These are phyloP conservation scores for Tetragonula carbonaria DNA, from an alignment of 2,888 invertebrate genomes.

Conservation along the genomic window DNA sequence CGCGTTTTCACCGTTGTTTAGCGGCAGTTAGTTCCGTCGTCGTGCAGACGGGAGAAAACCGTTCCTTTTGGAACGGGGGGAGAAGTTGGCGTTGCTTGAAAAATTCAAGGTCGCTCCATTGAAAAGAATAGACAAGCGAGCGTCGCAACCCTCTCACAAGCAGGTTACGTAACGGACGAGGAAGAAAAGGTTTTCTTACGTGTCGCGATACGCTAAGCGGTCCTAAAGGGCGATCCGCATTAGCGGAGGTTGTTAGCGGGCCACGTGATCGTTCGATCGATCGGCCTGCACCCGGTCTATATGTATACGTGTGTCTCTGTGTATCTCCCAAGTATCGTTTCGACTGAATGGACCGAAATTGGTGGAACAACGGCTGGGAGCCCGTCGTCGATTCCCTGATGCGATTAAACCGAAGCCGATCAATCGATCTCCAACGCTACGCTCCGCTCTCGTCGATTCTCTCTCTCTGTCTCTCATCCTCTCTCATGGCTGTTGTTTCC, in stretches of 20 bases:
- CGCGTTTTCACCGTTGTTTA: no score
- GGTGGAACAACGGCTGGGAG: constrained; percentile 28
- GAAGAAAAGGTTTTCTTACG: constrained; percentile 16
- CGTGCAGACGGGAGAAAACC: no score
- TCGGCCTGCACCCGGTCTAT: background rate
- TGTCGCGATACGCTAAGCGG: constrained; percentile 12
- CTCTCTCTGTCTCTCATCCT: background rate
- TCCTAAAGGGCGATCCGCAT: constrained; percentile 23
- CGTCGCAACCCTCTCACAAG: background rate
- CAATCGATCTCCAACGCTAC: constrained; percentile 29
- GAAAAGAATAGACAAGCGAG: background rate
- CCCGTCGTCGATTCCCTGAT: constrained; percentile 26
- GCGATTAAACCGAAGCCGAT: constrained; percentile 42
- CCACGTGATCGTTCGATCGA: constrained; percentile 42
- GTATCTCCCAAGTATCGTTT: background rate
- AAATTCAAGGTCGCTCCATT: constrained; percentile 15
- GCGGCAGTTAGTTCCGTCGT: no score
- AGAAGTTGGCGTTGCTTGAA: background rate
- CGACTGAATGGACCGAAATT: constrained; percentile 47
- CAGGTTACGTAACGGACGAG: background rate
- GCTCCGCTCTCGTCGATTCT: constrained; percentile 1
- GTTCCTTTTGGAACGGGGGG: no score
- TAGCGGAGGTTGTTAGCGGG: background rate
- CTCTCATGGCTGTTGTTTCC: constrained; percentile 7
- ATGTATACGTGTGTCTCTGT: no score